phyloP scores from a whole-genome alignment of 2,888 invertebrate genomes.

The Melikaiella ostensackeni region DNA sequence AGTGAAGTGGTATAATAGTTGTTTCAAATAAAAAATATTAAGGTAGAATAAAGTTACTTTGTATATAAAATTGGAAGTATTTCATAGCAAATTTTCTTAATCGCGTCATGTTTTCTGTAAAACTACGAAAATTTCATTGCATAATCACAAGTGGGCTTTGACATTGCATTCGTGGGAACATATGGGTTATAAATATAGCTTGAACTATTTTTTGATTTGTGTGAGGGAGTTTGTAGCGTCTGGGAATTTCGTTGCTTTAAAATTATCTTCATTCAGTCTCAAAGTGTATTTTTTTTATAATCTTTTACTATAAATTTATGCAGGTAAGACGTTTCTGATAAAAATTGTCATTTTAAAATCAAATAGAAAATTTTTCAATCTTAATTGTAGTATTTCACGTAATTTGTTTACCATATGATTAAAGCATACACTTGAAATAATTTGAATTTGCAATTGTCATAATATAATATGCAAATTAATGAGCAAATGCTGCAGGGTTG shows the following conservation, averaged over 20 bases:
- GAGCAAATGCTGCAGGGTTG: too few relatives aligned
- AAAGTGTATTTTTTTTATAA: neutral
- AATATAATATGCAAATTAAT: too few relatives aligned
- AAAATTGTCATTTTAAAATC: neutral
- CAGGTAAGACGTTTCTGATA: neutral
- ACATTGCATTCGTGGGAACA: slow-evolving; percentile 3
- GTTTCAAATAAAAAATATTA: too few relatives aligned
- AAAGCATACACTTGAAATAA: too few relatives aligned
- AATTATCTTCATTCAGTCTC: neutral
- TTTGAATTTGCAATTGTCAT: too few relatives aligned
- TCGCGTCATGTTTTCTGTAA: neutral
- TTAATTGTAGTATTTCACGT: too few relatives aligned
- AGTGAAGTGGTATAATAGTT: too few relatives aligned
- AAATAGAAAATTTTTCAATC: neutral
- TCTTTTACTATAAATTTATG: neutral
- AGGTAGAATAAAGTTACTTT: too few relatives aligned
- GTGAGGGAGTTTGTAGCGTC: neutral
- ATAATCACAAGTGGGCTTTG: slow-evolving; percentile 27
- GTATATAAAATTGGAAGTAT: neutral
- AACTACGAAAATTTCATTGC: neutral
- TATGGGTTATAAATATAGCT: slow-evolving; percentile 19
- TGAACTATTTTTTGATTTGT: slow-evolving; percentile 18
- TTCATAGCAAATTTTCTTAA: neutral
- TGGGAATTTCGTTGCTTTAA: neutral
- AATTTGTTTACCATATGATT: too few relatives aligned